These are phyloP conservation scores for Cathartes aura DNA, from an alignment of 2,113 vertebrate genomes.

Conservation along the genomic window DNA sequence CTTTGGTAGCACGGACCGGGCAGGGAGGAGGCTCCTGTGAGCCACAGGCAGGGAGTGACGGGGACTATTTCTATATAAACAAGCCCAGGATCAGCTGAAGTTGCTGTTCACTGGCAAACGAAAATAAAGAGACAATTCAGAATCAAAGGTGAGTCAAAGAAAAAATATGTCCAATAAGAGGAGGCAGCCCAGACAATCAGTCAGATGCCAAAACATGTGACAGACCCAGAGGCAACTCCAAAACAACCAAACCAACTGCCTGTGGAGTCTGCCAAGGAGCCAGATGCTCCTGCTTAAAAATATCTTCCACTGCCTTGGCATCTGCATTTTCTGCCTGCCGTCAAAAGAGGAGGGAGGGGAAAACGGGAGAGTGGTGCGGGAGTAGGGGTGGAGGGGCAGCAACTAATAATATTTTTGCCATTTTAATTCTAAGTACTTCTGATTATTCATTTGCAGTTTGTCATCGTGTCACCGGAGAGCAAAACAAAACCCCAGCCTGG, in stretches of 20 bases:
- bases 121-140: slow-evolving; percentile 65
- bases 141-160: slow-evolving; percentile 73
- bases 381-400: neutral
- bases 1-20: neutral
- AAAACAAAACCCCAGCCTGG: slow-evolving; percentile 44
- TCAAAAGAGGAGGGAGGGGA: slow-evolving; percentile 66
- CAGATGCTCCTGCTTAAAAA: slow-evolving; percentile 86
- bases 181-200: slow-evolving; percentile 73
- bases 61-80: slow-evolving; percentile 55
- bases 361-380: neutral
- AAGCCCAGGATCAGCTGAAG: slow-evolving; percentile 30
- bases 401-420: slow-evolving; percentile 60
- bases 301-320: slow-evolving; percentile 81
- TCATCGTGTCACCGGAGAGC: slow-evolving; percentile 31
- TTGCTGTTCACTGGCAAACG: slow-evolving; percentile 54
- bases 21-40: slow-evolving; percentile 34
- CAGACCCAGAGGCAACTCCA: slow-evolving; percentile 82
- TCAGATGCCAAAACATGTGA: slow-evolving; percentile 81
- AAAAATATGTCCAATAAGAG: slow-evolving; percentile 71
- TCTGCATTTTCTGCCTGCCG: slow-evolving; percentile 73
- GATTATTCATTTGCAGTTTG: slow-evolving; percentile 63
- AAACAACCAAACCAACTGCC: slow-evolving; percentile 78
- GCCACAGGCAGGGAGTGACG: neutral
- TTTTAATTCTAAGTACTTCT: slow-evolving; percentile 55
- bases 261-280: slow-evolving; percentile 80